Conservation (phyloP, 2,113 vertebrate genomes). For the Salminus brasiliensis region DNA sequence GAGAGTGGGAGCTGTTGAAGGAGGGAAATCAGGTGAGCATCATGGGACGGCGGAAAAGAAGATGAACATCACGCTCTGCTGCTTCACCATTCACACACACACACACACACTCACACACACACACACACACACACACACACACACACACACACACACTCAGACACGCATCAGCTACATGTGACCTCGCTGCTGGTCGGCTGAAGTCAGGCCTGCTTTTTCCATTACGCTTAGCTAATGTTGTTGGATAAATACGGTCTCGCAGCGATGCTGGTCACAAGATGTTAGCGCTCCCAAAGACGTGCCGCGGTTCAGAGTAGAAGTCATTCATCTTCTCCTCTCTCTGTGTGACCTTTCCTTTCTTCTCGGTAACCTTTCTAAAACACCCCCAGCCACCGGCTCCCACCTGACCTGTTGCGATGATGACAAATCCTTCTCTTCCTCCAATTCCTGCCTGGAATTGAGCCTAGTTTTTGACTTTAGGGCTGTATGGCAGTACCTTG, state of each 20-base stretch:
- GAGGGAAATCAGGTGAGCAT: conserved; percentile 73
- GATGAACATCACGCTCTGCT: conserved; percentile 54
- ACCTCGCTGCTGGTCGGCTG: conserved; percentile 38
- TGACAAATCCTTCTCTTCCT: background rate
- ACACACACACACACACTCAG: conserved; percentile 53
- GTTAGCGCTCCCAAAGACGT: conserved; percentile 29
- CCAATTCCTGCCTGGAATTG: no score
- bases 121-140: conserved; percentile 64
- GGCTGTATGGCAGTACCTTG: no score
- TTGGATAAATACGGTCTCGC: conserved; percentile 49
- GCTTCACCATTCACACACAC: conserved; percentile 61
- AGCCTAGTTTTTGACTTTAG: no score
- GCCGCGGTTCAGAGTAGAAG: background rate
- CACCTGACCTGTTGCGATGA: no score
- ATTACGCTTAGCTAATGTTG: conserved; percentile 39
- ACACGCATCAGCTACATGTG: conserved; percentile 54
- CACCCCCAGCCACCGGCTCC: background rate
- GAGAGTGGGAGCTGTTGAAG: conserved; percentile 37
- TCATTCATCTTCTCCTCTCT: background rate
- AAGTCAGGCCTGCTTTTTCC: conserved; percentile 46
- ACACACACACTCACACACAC: conserved; percentile 57
- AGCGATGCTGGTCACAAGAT: conserved; percentile 32
- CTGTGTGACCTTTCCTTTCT: no score
- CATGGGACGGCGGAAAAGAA: conserved; percentile 69
- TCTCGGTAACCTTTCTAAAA: background rate